Percentiles rank a stretch among this genome's conserved stretches.
phyloP scores from a whole-genome alignment of 2,888 invertebrate species.

The Heliconius ismenius region DNA sequence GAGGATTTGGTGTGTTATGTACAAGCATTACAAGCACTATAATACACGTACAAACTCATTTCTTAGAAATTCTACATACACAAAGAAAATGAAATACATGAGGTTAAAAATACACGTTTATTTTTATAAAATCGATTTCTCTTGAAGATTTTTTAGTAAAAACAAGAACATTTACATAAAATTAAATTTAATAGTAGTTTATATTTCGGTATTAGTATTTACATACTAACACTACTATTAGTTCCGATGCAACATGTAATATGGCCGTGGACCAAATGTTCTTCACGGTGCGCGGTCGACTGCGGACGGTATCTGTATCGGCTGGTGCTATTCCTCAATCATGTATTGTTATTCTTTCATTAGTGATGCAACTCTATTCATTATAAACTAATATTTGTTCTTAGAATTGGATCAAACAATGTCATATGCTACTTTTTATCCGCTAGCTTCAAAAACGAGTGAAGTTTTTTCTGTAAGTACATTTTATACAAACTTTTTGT shows the following conservation, averaged over 20 bases:
- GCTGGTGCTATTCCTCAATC: slow-evolving; percentile 49
- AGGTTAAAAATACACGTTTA: not conserved
- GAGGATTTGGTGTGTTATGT: too few relatives aligned
- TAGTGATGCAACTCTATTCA: slow-evolving; percentile 56
- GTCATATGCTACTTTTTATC: not conserved
- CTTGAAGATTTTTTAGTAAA: too few relatives aligned
- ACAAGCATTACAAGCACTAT: too few relatives aligned
- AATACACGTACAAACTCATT: too few relatives aligned
- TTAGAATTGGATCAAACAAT: slow-evolving; percentile 1
- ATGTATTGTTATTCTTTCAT: slow-evolving; percentile 75
- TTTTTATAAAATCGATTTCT: too few relatives aligned
- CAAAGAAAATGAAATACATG: too few relatives aligned
- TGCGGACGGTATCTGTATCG: slow-evolving; percentile 47
- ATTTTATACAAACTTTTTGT: too few relatives aligned
- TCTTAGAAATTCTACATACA: too few relatives aligned
- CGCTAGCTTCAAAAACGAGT: too few relatives aligned
- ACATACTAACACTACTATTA: slow-evolving; percentile 27
- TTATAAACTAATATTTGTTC: slow-evolving; percentile 20
- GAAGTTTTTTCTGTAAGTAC: too few relatives aligned
- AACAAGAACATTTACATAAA: not conserved
- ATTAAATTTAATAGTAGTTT: not conserved
- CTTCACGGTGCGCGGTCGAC: slow-evolving; percentile 65
- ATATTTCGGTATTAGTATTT: not conserved
- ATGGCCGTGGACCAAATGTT: slow-evolving; percentile 73
- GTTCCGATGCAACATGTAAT: slow-evolving; percentile 38